Base-by-base conservation (phyloP, 2,888 invertebrate genomes). In the Atherix ibis region DNA sequence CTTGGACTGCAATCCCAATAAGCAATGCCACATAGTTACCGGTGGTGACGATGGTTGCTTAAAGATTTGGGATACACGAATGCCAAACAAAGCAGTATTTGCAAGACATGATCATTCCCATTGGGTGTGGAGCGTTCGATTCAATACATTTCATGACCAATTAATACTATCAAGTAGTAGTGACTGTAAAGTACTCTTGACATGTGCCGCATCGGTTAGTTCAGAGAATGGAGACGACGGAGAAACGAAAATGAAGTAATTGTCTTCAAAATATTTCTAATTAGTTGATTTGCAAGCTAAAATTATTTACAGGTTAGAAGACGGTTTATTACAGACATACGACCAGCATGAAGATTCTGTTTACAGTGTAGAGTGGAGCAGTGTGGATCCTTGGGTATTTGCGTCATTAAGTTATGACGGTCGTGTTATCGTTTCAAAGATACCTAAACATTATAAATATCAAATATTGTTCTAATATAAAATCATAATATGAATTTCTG, bases 381-480 rank as follows among this genome's bases (percentile, higher is more conserved):
- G 83, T 15, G 87, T 88, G 16, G 97, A 98, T 65, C 94, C 97
- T 10, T 98, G 97, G 97, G 80, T 91, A 37, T 97, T 95, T 67
- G 97, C 97, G n/a, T 95, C 95, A 0, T 68, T 95, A 2, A 94
- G 94, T 56, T 95, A 94, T 57, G 98, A 98, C 62, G 98, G 97
- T 0, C 65, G 97, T 31, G 71, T 98, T 13, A 79, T 97, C 31
- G 76, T 98, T 24, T 91, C 92, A 26, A 70, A 83, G 50, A 92
- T 97, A 15, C 92, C 95, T n/a, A 70, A 84, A 40, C 81, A 84
- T 49, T 81, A 88, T 53, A 97, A 95, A 63, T 94, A 92, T 55
- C 85, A 87, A 65, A 85, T 95, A 51, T 67, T 89, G 46, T 64
- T 85, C 42, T 87, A 69, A 67, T n/a, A n/a, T n/a, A n/a, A n/a